Evolutionary conservation across 2,888 invertebrate species (phyloP).

Genomic region (Aphodius sticticus): DNA sequence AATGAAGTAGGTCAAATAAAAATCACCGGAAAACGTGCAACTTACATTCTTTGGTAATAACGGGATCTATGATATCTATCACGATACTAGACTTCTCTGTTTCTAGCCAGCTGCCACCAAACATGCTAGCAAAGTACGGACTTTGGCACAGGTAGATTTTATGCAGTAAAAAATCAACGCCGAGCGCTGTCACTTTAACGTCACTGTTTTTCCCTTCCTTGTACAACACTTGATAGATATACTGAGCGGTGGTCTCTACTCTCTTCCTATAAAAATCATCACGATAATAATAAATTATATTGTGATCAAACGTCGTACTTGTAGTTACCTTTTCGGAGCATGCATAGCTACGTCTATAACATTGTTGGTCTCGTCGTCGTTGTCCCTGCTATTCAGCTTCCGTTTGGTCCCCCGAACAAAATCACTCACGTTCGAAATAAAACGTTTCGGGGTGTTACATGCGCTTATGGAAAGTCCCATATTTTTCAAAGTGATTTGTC

Average conservation of each 20-base stretch:
- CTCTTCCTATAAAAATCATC: conserved; percentile 64
- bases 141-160: conserved; percentile 83
- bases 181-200: conserved; percentile 74
- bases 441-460: conserved; percentile 54
- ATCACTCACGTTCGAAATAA: conserved; percentile 59
- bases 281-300: background rate
- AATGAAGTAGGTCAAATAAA: background rate
- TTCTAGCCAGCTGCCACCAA: conserved; percentile 81
- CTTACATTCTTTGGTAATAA: conserved; percentile 73
- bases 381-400: conserved; percentile 64
- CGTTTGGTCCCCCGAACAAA: conserved; percentile 63
- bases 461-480: conserved; percentile 62
- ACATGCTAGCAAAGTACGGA: conserved; percentile 83
- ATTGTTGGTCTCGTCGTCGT: conserved; percentile 62
- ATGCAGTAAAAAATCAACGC: conserved; percentile 77
- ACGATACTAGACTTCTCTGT: conserved; percentile 69
- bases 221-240: conserved; percentile 80
- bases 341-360: conserved; percentile 66
- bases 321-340: conserved; percentile 76
- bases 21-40: conserved; percentile 22
- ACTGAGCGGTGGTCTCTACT: conserved; percentile 75
- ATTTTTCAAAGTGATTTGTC: conserved; percentile 12
- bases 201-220: conserved; percentile 80
- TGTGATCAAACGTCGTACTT: conserved; percentile 37
- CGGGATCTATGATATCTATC: conserved; percentile 76